phyloP scores from a whole-genome alignment of 92 coral and sea anemone genomes.

The Palythoa grandis region DNA sequence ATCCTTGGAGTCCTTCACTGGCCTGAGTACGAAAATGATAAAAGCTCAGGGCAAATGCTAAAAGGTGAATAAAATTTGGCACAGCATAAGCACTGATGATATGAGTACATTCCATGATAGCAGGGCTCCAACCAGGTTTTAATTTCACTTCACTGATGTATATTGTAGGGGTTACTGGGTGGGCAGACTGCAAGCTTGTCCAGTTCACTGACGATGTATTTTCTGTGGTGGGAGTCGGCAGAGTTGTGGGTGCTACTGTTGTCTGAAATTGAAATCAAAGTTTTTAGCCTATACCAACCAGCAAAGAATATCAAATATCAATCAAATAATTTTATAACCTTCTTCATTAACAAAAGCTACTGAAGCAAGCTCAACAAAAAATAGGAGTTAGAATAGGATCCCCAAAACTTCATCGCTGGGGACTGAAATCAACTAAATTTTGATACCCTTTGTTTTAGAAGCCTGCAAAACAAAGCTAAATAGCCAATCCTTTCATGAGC shows the following conservation, averaged over 20 bases:
- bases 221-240: constrained; percentile 31
- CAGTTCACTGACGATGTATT: neutral
- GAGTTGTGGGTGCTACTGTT: constrained; percentile 19
- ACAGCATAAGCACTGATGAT: constrained; percentile 89
- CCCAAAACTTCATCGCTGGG: no score
- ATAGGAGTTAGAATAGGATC: no score
- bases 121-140: constrained; percentile 78
- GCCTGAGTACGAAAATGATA: constrained; percentile 89
- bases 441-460: no score
- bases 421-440: no score
- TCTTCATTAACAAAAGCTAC: no score
- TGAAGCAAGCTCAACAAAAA: no score
- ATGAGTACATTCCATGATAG: constrained; percentile 87
- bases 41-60: constrained; percentile 86
- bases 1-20: constrained; percentile 88
- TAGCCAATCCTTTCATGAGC: no score
- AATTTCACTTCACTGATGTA: constrained; percentile 24
- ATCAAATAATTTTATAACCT: no score
- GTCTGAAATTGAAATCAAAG: constrained; percentile 27
- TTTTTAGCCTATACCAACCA: no score
- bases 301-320: no score
- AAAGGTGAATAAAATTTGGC: constrained; percentile 80
- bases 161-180: neutral
- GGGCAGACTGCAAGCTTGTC: constrained; percentile 12
- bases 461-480: no score